Conservation (phyloP, 2,113 vertebrate genomes). For the Apus apus region DNA sequence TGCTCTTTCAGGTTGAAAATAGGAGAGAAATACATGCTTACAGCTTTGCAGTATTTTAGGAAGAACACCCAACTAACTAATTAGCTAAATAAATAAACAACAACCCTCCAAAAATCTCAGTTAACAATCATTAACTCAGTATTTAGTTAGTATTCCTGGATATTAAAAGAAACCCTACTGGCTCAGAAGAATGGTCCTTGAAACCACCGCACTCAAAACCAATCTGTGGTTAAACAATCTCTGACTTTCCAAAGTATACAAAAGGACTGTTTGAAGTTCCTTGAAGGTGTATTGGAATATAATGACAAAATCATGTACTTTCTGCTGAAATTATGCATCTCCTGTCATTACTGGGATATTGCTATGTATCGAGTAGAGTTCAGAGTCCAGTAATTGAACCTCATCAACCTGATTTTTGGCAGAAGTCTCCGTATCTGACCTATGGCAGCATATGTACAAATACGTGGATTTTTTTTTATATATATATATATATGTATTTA, state of each 20-base stretch:
- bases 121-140: background rate
- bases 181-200: background rate
- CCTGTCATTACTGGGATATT: background rate
- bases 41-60: background rate
- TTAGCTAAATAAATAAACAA: background rate
- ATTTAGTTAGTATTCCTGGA: background rate
- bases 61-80: background rate
- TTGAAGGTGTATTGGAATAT: background rate
- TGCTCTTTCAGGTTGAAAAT: background rate
- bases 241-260: background rate
- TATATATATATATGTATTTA: background rate
- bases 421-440: background rate
- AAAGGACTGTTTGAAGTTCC: background rate
- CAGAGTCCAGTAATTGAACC: background rate
- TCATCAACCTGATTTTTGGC: background rate
- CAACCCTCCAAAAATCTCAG: no score
- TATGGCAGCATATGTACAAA: background rate
- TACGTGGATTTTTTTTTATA: background rate
- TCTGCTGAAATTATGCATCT: background rate
- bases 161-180: background rate
- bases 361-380: background rate
- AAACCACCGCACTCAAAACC: background rate
- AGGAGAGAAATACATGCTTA: background rate
- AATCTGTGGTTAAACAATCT: fast-evolving
- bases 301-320: background rate